Evolutionary conservation across 2,888 invertebrate genomes (phyloP), one percentile per base, ranked within the genome.

Genomic region (Amphimallon solstitiale): DNA sequence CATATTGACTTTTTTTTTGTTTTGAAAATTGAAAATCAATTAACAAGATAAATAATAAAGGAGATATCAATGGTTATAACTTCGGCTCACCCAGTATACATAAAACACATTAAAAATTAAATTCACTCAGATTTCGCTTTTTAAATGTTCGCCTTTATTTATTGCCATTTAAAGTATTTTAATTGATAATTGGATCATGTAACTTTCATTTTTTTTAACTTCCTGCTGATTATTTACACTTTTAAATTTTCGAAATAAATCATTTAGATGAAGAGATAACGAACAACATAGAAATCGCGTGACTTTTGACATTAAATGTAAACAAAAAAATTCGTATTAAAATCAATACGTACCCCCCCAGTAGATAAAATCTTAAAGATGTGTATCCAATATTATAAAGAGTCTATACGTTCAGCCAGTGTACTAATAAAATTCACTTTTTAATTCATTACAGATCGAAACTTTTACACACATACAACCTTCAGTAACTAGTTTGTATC

Each of bases 151-250:
- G 56, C 23, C 29, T 29, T 40, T 56, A 40, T 40, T 56, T 56
- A 56, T 56, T 56, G 40, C 21, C 21, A 56, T n/a, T 40, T 23
- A 14, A 56, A 56, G 56, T 40, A 56, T 56, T 56, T 56, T 56
- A 56, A 56, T 56, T 56, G 38, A 29, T 14, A 46, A 35, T 15
- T 35, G 17, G 35, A 1, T 17, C n/a, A 15, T 10, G 15, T 14
- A 17, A 15, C 51, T 51, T 51, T 51, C 51, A 17, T 51, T 51
- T 51, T 51, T 51, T 51, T 51, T 51, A 51, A 29, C 9, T 29
- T 29, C 29, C 29, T 46, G 6, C 19, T 9, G 4, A 15, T 51
- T 49, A 19, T 21, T 51, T 12, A 9, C 2, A 34, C 2, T 21
- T 7, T 46, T 46, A 10, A 7, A n/a, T 21, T 10, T 46, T 46